These are phyloP conservation scores for Mongoloraphidia duomilia DNA, from an alignment of 2,888 invertebrate species.

Conservation along the genomic window DNA sequence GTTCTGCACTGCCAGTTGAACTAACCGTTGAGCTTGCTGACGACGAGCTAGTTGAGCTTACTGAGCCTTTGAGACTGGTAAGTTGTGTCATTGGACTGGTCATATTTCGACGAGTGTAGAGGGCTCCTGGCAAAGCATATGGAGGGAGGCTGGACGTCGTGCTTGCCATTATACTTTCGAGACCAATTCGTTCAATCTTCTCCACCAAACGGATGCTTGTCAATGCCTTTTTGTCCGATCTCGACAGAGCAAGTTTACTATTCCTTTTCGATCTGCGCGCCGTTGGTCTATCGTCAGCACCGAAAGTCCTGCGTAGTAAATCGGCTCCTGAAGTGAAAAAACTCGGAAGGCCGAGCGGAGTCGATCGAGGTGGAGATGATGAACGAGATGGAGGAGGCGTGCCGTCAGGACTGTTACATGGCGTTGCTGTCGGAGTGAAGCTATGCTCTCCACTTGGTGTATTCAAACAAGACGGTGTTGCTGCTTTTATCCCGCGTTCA, in stretches of 20 bases:
- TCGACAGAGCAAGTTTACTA: conserved; percentile 25
- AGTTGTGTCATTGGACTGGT: conserved; percentile 70
- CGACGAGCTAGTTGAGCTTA: conserved; percentile 1
- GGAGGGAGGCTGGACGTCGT: conserved; percentile 44
- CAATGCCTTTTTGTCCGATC: conserved; percentile 28
- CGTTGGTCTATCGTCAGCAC: conserved; percentile 17
- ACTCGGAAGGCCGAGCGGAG: conserved; percentile 35
- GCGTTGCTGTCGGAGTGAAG: conserved; percentile 73
- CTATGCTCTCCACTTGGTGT: conserved; percentile 48
- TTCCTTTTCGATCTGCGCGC: conserved; percentile 21
- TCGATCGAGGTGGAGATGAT: conserved; percentile 40
- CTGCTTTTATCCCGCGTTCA: conserved; percentile 60
- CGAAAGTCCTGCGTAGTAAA: conserved; percentile 45
- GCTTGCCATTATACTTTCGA: conserved; percentile 49
- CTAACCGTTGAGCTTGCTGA: no score
- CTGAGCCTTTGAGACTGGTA: conserved; percentile 48
- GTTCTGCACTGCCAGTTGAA: no score
- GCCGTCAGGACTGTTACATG: conserved; percentile 71
- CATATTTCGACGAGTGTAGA: conserved; percentile 43
- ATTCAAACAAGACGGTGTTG: conserved; percentile 49
- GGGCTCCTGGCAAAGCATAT: conserved; percentile 43
- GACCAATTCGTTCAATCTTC: conserved; percentile 51
- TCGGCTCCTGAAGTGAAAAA: conserved; percentile 50
- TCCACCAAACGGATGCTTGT: conserved; percentile 43
- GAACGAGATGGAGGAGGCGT: conserved; percentile 40